These are phyloP conservation scores for Pipistrellus nathusii DNA, from an alignment of 2,797 vertebrate species.

Conservation along the genomic window DNA sequence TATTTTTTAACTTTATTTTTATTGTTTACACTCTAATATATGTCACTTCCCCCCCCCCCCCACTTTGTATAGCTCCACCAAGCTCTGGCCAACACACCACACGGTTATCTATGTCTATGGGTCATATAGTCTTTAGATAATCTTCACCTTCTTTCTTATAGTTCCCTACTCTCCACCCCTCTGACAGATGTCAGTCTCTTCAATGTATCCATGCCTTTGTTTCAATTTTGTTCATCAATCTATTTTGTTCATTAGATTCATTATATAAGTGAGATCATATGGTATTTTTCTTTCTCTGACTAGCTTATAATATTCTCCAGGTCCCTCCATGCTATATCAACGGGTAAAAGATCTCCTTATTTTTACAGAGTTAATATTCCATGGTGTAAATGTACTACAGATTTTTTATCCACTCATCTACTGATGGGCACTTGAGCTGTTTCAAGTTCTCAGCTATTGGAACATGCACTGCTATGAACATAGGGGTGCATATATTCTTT, in stretches of 20 bases:
- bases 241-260: background rate
- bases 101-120: background rate
- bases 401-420: background rate
- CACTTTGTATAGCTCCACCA: background rate
- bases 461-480: background rate
- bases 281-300: background rate
- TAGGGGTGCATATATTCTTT: background rate
- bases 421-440: background rate
- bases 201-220: background rate
- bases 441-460: background rate
- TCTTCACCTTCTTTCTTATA: background rate
- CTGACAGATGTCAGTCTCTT: background rate
- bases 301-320: background rate
- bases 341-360: background rate
- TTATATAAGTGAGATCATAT: background rate
- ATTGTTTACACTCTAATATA: background rate
- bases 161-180: background rate
- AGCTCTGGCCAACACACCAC: background rate
- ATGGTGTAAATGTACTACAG: background rate
- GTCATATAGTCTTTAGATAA: background rate
- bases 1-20: slow-evolving; percentile 30
- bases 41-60: background rate
- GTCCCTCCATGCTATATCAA: background rate
- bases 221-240: background rate
- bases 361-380: background rate